Evolutionary conservation across 2,113 vertebrate genomes (phyloP).

Genomic region (Gavia stellata): DNA sequence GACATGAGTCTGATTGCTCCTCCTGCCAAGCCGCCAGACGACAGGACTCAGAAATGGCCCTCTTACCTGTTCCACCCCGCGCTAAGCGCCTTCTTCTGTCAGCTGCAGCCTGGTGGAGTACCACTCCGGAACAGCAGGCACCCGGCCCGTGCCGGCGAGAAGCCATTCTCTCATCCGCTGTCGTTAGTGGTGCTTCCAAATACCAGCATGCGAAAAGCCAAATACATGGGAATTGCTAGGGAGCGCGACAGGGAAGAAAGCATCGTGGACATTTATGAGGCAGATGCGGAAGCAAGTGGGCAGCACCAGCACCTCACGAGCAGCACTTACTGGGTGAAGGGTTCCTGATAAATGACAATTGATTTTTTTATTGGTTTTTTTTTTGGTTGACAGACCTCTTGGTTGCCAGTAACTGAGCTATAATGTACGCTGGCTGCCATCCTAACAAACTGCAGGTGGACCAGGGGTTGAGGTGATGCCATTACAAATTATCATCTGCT

Average conservation of each 20-base stretch:
- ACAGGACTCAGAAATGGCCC: background rate
- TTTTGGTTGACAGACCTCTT: background rate
- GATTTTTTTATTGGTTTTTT: background rate
- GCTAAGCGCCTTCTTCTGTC: background rate
- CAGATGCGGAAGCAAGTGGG: background rate
- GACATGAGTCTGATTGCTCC: background rate
- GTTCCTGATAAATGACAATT: constrained; percentile 2
- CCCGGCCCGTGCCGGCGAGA: background rate
- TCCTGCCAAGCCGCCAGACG: background rate
- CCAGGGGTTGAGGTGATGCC: constrained; percentile 25
- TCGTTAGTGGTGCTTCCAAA: background rate
- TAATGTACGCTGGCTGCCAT: constrained; percentile 21
- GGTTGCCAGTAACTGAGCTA: background rate
- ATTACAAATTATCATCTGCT: constrained; percentile 61
- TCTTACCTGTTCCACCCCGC: background rate
- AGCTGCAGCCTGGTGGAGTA: background rate
- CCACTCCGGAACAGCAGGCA: background rate
- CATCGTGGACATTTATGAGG: too few relatives aligned
- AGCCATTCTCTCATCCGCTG: background rate
- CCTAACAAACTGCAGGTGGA: constrained; percentile 66
- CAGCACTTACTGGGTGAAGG: constrained; percentile 6
- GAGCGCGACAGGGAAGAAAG: background rate
- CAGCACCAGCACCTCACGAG: background rate
- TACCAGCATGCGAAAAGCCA: background rate
- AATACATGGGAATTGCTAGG: background rate